phyloP scores from a whole-genome alignment of 2,797 vertebrate species.

The Masticophis lateralis region DNA sequence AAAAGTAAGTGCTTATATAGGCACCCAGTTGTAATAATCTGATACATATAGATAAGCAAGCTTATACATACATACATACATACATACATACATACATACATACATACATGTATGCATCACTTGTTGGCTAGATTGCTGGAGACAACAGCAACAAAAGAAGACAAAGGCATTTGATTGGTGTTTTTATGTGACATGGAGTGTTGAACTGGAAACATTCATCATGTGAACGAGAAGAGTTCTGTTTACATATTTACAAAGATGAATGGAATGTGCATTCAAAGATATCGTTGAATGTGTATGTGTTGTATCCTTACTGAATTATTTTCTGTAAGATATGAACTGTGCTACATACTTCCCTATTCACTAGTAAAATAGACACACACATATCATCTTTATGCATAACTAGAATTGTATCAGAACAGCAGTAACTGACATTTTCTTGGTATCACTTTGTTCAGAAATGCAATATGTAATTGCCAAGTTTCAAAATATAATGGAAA shows the following conservation, averaged over 20 bases:
- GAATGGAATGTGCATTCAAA: background rate
- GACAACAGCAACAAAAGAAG: background rate
- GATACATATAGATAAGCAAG: background rate
- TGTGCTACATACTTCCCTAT: background rate
- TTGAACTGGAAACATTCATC: background rate
- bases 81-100: too few relatives aligned
- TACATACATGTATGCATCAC: background rate
- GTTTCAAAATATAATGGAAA: constrained; percentile 68
- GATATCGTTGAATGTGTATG: background rate
- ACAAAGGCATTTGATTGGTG: background rate
- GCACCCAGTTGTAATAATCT: background rate
- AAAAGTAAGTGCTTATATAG: constrained; percentile 9
- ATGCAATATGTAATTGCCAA: constrained; percentile 58
- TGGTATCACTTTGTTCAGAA: constrained; percentile 46
- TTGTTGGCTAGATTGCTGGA: background rate
- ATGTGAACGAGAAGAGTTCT: background rate
- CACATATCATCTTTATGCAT: background rate
- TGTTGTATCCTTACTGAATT: background rate
- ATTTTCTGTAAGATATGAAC: background rate
- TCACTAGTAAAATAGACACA: background rate
- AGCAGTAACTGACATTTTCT: background rate
- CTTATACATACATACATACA: background rate
- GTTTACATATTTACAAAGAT: background rate
- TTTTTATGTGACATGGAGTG: background rate
- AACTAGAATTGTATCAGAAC: background rate